These are phyloP conservation scores for Hoplodrina ambigua DNA, from an alignment of 2,888 invertebrate species.

Conservation along the genomic window DNA sequence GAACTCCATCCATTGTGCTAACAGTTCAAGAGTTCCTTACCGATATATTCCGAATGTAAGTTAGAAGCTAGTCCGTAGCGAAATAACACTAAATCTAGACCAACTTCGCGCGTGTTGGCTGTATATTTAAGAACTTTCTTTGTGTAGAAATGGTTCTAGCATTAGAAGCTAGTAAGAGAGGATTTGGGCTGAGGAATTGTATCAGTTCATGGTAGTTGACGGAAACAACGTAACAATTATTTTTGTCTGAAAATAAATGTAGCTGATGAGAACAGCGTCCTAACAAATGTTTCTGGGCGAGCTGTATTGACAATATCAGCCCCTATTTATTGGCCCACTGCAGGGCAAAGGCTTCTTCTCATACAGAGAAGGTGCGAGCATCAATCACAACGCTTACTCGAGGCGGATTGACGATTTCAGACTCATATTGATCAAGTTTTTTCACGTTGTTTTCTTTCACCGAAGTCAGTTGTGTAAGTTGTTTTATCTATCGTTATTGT, in stretches of 20 bases:
- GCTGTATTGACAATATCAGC: too few relatives aligned
- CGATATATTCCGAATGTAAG: conserved; percentile 67
- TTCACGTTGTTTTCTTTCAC: too few relatives aligned
- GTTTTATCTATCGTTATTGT: too few relatives aligned
- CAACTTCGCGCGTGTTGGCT: conserved; percentile 64
- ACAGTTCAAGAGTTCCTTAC: conserved; percentile 54
- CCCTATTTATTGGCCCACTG: too few relatives aligned
- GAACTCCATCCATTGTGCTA: conserved; percentile 47
- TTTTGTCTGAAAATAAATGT: background rate
- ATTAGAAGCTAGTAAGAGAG: conserved; percentile 51
- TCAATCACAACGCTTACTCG: too few relatives aligned
- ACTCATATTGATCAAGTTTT: too few relatives aligned
- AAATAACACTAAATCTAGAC: conserved; percentile 70
- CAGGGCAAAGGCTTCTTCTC: too few relatives aligned
- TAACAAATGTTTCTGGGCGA: background rate
- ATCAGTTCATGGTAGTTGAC: conserved; percentile 22
- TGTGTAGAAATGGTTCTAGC: conserved; percentile 54
- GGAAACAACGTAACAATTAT: conserved; percentile 1
- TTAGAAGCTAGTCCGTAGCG: conserved; percentile 63
- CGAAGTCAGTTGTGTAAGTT: too few relatives aligned
- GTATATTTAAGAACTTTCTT: conserved; percentile 68
- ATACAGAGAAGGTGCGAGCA: too few relatives aligned
- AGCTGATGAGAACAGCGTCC: background rate
- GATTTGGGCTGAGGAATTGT: conserved; percentile 55
- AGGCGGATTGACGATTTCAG: too few relatives aligned